phyloP scores from a whole-genome alignment of 1,140 invertebrate genomes.

The Hyphantria cunea region DNA sequence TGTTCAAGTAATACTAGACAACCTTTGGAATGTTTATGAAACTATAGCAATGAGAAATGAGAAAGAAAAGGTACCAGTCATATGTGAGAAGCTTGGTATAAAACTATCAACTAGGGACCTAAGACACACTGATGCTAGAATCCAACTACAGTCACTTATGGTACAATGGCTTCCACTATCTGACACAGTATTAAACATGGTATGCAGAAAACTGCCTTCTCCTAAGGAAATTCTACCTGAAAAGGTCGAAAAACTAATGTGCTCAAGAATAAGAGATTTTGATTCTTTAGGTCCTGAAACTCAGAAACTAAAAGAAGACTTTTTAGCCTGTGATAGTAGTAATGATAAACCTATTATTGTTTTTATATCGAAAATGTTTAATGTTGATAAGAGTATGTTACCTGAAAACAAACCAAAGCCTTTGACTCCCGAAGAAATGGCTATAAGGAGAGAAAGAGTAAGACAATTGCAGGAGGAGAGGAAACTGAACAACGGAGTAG shows the following conservation, averaged over 20 bases:
- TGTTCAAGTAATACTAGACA: conserved; percentile 97
- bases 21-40: conserved; percentile 96
- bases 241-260: conserved; percentile 89
- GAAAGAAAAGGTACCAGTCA: conserved; percentile 90
- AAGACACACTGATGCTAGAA: conserved; percentile 88
- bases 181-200: conserved; percentile 89
- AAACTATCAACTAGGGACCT: conserved; percentile 90
- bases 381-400: conserved; percentile 87
- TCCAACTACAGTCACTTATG: conserved; percentile 91
- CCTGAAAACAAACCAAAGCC: conserved; percentile 88
- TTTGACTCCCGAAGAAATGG: conserved; percentile 90
- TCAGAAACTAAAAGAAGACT: conserved; percentile 88
- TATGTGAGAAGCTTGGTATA: conserved; percentile 91
- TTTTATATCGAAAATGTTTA: conserved; percentile 98
- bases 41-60: conserved; percentile 90
- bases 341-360: conserved; percentile 89
- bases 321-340: conserved; percentile 87
- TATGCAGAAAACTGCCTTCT: conserved; percentile 90
- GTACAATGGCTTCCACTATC: conserved; percentile 96
- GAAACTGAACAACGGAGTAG: conserved; percentile 74
- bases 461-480: conserved; percentile 84
- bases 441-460: conserved; percentile 86
- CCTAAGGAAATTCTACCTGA: conserved; percentile 90
- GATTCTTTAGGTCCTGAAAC: conserved; percentile 87
- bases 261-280: conserved; percentile 86